phyloP scores from a whole-genome alignment of 2,888 invertebrate genomes.

The Torymus aiolomorphi region DNA sequence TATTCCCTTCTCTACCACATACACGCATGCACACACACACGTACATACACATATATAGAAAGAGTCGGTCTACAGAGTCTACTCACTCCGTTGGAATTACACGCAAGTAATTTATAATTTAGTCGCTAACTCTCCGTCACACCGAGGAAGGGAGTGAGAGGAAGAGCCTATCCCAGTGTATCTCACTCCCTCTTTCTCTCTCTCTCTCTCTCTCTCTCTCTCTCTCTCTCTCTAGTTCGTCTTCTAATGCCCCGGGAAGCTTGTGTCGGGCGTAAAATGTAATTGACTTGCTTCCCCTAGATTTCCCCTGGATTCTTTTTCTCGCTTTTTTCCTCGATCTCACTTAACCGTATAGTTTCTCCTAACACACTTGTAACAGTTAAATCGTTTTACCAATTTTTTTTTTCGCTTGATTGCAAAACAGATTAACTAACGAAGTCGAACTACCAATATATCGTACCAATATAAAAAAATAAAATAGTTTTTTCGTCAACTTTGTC shows the following conservation, averaged over 20 bases:
- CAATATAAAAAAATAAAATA: no score
- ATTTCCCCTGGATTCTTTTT: slow-evolving; percentile 21
- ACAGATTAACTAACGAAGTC: no score
- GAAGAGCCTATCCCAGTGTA: neutral
- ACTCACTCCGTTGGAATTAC: slow-evolving; percentile 60
- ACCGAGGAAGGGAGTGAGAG: slow-evolving; percentile 1
- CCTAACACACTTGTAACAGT: neutral
- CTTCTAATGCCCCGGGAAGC: slow-evolving; percentile 18
- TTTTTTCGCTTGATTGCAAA: no score
- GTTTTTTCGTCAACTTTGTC: no score
- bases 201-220: neutral
- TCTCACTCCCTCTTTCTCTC: neutral
- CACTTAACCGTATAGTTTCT: neutral
- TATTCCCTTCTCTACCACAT: neutral
- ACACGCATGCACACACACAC: neutral
- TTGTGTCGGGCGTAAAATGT: slow-evolving; percentile 23
- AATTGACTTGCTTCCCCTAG: slow-evolving; percentile 34
- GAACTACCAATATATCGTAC: no score
- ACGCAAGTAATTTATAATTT: slow-evolving; percentile 67
- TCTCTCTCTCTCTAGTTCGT: neutral
- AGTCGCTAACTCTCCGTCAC: slow-evolving; percentile 45
- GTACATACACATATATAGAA: neutral
- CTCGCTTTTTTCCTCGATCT: neutral
- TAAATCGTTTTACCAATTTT: neutral
- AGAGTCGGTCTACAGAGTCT: slow-evolving; percentile 3